Evolutionary conservation across 2,797 vertebrate species (phyloP).

Genomic region (Adrianichthys oophorus): DNA sequence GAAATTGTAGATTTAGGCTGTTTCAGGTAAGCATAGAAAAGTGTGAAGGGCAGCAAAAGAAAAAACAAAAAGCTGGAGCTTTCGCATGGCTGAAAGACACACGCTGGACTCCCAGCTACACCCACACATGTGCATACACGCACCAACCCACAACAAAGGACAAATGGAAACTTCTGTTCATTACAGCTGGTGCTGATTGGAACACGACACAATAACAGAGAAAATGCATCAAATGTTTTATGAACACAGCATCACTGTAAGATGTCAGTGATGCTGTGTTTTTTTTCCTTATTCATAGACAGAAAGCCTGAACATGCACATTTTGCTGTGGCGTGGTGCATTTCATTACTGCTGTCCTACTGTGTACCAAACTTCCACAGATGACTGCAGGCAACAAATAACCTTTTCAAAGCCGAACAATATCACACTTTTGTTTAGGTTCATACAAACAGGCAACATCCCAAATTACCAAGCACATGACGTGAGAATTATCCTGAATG

Average conservation of each 20-base stretch:
- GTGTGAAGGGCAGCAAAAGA: no score
- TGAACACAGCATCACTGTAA: conserved; percentile 53
- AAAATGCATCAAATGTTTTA: conserved; percentile 51
- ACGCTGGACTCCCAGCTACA: conserved; percentile 51
- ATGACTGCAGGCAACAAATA: conserved; percentile 54
- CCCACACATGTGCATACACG: conserved; percentile 15
- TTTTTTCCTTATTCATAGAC: conserved; percentile 35
- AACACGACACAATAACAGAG: conserved; percentile 61
- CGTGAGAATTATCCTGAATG: conserved; percentile 1
- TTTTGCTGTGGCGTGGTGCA: conserved; percentile 54
- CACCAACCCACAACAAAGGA: conserved; percentile 19
- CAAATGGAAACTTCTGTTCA: conserved; percentile 63
- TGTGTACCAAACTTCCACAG: conserved; percentile 51
- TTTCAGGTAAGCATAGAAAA: no score
- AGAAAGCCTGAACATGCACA: conserved; percentile 67
- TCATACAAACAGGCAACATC: conserved; percentile 1
- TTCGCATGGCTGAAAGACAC: conserved; percentile 61
- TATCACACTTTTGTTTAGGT: not conserved
- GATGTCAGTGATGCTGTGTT: conserved; percentile 28
- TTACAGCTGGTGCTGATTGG: conserved; percentile 57
- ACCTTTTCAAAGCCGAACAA: conserved; percentile 42
- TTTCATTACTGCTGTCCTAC: conserved; percentile 35
- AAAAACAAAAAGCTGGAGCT: no score
- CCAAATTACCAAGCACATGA: conserved; percentile 7
- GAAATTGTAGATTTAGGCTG: no score